These are phyloP conservation scores for Leptinotarsa lineolata DNA, from an alignment of 1,140 invertebrate species.

Conservation along the genomic window DNA sequence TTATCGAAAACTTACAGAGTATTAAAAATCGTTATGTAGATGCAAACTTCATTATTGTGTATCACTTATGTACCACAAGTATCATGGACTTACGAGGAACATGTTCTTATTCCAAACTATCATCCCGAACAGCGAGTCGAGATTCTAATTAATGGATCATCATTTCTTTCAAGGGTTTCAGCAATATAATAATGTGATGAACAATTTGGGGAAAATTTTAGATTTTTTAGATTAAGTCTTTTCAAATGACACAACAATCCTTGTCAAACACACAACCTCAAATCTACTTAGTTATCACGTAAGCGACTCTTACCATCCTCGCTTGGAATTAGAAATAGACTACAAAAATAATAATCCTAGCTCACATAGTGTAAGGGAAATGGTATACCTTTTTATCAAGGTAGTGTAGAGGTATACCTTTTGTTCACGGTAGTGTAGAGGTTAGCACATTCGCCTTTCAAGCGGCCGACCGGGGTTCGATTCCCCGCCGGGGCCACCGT, in stretches of 20 bases:
- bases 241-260: not conserved
- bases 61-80: not conserved
- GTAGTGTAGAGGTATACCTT: too few relatives aligned
- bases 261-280: not conserved
- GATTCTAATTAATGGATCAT: not conserved
- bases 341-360: not conserved
- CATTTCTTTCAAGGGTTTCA: not conserved
- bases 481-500: too few relatives aligned
- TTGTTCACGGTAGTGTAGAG: too few relatives aligned
- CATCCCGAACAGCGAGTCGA: not conserved
- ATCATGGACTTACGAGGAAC: not conserved
- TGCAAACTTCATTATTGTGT: not conserved
- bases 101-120: not conserved
- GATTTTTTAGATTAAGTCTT: constrained; percentile 14
- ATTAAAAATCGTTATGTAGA: not conserved
- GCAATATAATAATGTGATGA: constrained; percentile 4
- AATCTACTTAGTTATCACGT: not conserved
- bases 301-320: not conserved
- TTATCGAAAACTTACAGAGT: not conserved
- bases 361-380: not conserved
- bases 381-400: not conserved
- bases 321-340: not conserved
- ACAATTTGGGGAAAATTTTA: not conserved
- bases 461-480: too few relatives aligned
- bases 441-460: too few relatives aligned